Conservation (phyloP, 1,140 invertebrate species). For the Leptoteleia sp. region DNA sequence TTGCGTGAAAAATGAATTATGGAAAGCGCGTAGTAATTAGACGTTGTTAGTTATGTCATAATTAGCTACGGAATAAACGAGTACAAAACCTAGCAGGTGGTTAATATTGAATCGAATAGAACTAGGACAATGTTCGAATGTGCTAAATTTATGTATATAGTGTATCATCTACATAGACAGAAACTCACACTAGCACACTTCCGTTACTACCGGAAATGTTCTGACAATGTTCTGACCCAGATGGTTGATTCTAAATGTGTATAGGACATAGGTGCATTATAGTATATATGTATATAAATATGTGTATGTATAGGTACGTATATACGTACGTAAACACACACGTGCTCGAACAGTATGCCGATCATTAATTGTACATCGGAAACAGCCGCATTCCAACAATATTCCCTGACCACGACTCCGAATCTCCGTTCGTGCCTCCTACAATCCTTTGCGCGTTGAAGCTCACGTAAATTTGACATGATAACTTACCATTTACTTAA, state of each 20-base stretch:
- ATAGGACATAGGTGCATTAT: conserved; percentile 15
- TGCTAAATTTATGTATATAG: background rate
- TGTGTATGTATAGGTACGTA: too few relatives aligned
- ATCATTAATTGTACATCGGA: conserved; percentile 68
- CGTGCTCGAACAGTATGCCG: conserved; percentile 20
- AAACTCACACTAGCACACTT: conserved; percentile 31
- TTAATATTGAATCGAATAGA: conserved; percentile 32
- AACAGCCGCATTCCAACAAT: conserved; percentile 67
- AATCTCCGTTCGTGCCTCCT: conserved; percentile 49
- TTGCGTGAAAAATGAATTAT: too few relatives aligned
- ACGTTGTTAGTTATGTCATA: too few relatives aligned
- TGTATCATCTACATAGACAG: conserved; percentile 12
- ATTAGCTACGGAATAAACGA: conserved; percentile 1
- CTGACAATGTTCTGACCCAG: conserved; percentile 56
- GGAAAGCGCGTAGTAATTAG: too few relatives aligned
- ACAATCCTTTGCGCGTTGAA: conserved; percentile 37
- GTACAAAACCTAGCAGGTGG: conserved; percentile 32
- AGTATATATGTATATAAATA: conserved; percentile 26
- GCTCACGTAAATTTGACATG: conserved; percentile 40
- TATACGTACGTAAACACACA: too few relatives aligned
- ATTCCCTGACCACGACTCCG: conserved; percentile 65
- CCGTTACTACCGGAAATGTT: conserved; percentile 51
- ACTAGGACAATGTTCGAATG: conserved; percentile 33
- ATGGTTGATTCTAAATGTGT: conserved; percentile 34
- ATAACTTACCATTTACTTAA: conserved; percentile 42